Evolutionary conservation across 2,888 invertebrate genomes (phyloP).

Genomic region (Drosophila aldrichi): DNA sequence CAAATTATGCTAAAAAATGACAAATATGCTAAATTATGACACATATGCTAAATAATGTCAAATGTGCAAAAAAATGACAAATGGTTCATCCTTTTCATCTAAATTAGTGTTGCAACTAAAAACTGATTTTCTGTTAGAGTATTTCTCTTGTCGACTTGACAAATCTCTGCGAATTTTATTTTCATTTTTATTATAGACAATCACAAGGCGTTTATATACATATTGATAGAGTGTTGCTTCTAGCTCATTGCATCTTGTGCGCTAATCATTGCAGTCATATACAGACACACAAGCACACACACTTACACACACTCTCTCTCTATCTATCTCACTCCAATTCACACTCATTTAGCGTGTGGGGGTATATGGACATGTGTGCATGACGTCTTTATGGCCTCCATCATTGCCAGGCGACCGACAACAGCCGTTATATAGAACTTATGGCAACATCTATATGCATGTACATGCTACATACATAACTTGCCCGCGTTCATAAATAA

Average conservation of each 20-base stretch:
- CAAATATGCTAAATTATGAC: no score
- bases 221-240: conserved; percentile 46
- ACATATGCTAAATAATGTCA: no score
- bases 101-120: no score
- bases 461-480: conserved; percentile 15
- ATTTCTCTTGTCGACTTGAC: neutral
- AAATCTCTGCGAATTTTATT: neutral
- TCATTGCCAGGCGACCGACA: conserved; percentile 59
- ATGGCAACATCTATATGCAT: conserved; percentile 8
- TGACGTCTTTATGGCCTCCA: conserved; percentile 63
- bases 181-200: conserved; percentile 9
- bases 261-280: conserved; percentile 36
- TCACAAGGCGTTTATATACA: conserved; percentile 11
- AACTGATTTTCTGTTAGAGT: neutral
- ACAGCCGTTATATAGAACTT: conserved; percentile 33
- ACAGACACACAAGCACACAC: neutral
- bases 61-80: no score
- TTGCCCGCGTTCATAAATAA: conserved; percentile 68
- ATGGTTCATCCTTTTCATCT: no score
- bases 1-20: no score
- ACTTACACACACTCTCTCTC: no score
- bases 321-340: neutral
- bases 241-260: conserved; percentile 49
- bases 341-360: conserved; percentile 13
- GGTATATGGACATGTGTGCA: conserved; percentile 24